Evolutionary conservation across 53 echinoderm and acorn worm genomes (phyloP).

Genomic region (Echinometra lucunter): DNA sequence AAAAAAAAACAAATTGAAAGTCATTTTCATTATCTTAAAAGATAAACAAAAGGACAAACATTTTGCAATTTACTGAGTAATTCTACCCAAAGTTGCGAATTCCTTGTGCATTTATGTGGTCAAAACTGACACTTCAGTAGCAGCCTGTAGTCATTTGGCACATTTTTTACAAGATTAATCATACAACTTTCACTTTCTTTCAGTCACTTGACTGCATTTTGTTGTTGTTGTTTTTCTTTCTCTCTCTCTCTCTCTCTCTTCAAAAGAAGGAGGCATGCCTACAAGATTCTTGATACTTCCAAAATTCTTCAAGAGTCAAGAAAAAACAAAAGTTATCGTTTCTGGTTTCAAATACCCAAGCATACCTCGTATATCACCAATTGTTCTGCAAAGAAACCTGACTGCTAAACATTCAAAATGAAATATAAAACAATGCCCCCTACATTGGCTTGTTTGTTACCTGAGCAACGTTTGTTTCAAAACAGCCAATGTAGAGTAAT

Average conservation of each 20-base stretch:
- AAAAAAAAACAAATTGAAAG: no score
- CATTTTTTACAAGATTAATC: conserved; percentile 28
- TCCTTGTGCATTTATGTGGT: not conserved
- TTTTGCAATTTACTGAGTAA: conserved; percentile 9
- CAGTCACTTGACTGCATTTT: not conserved
- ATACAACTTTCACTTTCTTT: conserved; percentile 3
- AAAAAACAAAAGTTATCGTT: not conserved
- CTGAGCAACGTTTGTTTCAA: not conserved
- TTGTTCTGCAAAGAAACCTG: conserved; percentile 32
- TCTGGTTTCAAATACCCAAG: conserved; percentile 7
- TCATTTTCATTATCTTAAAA: no score
- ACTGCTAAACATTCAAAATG: not conserved
- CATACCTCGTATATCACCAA: not conserved
- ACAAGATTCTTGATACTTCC: no score
- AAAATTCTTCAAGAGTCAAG: not conserved
- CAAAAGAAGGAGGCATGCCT: no score
- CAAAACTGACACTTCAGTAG: not conserved
- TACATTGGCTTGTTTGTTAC: not conserved
- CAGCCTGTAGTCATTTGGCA: not conserved
- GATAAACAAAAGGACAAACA: not conserved
- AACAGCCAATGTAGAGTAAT: conserved; percentile 3
- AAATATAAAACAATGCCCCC: conserved; percentile 33
- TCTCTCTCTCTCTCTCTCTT: no score
- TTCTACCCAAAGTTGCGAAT: not conserved
- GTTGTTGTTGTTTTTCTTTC: no score